These are phyloP conservation scores for Euphydryas editha DNA, from an alignment of 2,888 invertebrate genomes.

Conservation along the genomic window DNA sequence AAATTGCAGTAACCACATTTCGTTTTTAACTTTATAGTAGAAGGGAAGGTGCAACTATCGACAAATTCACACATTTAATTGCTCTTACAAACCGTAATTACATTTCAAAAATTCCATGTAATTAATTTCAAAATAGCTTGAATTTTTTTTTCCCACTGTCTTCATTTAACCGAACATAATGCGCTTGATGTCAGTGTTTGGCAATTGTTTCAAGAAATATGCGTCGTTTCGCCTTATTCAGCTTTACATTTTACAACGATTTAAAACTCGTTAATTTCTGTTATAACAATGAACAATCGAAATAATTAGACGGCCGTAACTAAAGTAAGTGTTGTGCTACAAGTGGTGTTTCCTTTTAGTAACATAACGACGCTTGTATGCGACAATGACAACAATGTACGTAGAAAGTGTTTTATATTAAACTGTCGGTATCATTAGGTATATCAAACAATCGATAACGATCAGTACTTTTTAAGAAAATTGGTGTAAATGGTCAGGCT, in stretches of 20 bases:
- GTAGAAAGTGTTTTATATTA: too few relatives aligned
- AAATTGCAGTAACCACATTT: neutral
- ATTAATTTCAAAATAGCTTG: neutral
- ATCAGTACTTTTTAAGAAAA: too few relatives aligned
- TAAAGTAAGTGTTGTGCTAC: neutral
- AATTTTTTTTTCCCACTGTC: neutral
- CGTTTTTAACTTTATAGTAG: neutral
- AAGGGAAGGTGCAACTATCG: neutral
- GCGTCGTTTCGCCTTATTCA: neutral
- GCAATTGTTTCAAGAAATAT: constrained; percentile 3
- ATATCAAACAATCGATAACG: too few relatives aligned
- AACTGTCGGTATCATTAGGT: too few relatives aligned
- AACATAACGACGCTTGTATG: too few relatives aligned
- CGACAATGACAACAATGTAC: too few relatives aligned
- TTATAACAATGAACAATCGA: neutral
- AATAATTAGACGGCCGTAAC: constrained; percentile 2
- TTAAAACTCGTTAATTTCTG: neutral
- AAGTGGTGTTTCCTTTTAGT: neutral
- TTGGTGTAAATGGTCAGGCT: too few relatives aligned
- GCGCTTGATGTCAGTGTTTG: neutral
- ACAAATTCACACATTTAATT: neutral
- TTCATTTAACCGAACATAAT: neutral
- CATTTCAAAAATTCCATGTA: neutral
- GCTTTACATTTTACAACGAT: neutral
- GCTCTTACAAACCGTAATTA: neutral